These are phyloP conservation scores for Tribolium freemani DNA, from an alignment of 2,888 invertebrate species.

Conservation along the genomic window DNA sequence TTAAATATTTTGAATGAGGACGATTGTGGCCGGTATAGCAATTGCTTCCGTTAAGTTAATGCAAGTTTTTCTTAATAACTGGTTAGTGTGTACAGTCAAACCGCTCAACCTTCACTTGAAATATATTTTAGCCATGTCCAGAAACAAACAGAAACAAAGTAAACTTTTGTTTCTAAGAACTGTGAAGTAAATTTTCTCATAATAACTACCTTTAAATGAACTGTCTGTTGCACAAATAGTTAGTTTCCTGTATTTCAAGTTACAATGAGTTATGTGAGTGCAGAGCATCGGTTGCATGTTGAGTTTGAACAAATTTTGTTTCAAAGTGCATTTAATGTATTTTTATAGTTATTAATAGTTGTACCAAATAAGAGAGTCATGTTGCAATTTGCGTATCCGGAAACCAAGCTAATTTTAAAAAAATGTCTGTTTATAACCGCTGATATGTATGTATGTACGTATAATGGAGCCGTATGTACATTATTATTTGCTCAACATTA, in stretches of 20 bases:
- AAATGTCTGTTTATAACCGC: neutral
- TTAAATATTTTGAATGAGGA: conserved; percentile 26
- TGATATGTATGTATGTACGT: neutral
- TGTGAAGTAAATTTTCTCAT: neutral
- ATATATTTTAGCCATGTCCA: neutral
- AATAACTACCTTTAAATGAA: neutral
- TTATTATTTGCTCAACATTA: neutral
- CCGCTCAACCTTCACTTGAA: neutral
- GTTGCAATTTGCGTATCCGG: neutral
- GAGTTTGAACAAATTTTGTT: neutral
- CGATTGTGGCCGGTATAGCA: conserved; percentile 13
- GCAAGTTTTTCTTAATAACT: neutral
- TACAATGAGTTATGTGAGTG: neutral
- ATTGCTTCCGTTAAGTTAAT: conserved; percentile 22
- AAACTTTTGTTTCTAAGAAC: neutral
- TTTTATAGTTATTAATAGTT: too few species aligned
- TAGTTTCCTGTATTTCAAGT: neutral
- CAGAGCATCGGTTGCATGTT: neutral
- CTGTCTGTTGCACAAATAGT: neutral
- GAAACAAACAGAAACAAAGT: neutral
- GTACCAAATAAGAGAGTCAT: too few species aligned
- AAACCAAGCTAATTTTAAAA: neutral
- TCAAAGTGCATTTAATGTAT: neutral
- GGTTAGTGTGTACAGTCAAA: neutral
- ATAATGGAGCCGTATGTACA: neutral